These are phyloP conservation scores for Drosophila formosana DNA, from an alignment of 2,888 invertebrate species.

Conservation along the genomic window DNA sequence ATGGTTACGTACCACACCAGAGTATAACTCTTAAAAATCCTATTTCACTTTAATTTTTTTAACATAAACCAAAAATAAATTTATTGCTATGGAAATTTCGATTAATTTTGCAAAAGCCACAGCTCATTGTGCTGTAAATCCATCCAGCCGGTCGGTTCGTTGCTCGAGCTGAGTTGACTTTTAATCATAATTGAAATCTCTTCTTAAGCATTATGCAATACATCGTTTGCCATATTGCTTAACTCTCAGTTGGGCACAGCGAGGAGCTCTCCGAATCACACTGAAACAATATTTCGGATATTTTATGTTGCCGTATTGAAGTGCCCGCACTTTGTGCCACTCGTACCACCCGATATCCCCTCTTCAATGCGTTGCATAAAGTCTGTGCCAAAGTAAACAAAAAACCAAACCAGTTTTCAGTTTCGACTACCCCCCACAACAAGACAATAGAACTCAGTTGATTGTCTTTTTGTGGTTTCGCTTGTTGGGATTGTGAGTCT, in stretches of 20 bases:
- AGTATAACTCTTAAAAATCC: not conserved
- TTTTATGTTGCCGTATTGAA: conserved; percentile 34
- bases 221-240: conserved; percentile 43
- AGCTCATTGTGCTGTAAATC: conserved; percentile 20
- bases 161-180: conserved; percentile 14
- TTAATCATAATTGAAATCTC: conserved; percentile 70
- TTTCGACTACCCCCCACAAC: conserved; percentile 15
- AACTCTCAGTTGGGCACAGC: conserved; percentile 22
- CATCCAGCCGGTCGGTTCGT: conserved; percentile 13
- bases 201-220: conserved; percentile 57
- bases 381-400: conserved; percentile 13
- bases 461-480: conserved; percentile 48
- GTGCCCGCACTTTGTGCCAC: conserved; percentile 40
- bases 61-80: not conserved
- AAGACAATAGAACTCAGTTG: conserved; percentile 66
- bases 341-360: conserved; percentile 14
- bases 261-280: conserved; percentile 37
- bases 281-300: conserved; percentile 39
- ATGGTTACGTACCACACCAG: too few relatives aligned
- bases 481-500: conserved; percentile 10
- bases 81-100: conserved; percentile 1
- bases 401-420: conserved; percentile 61
- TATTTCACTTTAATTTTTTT: not conserved
- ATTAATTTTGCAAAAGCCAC: conserved; percentile 20
- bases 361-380: conserved; percentile 31